These are phyloP conservation scores for Ceyx margarethae DNA, from an alignment of 2,113 vertebrate species.

Conservation along the genomic window DNA sequence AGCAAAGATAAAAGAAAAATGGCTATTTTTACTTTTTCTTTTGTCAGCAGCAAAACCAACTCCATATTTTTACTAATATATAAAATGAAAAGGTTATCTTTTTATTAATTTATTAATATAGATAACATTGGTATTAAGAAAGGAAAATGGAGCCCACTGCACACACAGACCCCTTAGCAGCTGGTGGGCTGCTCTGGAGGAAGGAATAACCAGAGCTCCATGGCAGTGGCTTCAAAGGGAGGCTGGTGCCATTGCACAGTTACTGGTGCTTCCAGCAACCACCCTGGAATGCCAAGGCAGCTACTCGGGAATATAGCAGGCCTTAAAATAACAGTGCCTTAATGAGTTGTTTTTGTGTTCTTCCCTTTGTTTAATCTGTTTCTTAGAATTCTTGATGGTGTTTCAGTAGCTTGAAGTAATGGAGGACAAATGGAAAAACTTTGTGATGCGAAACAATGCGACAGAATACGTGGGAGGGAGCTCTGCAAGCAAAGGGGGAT, in stretches of 20 bases:
- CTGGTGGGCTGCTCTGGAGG: not conserved
- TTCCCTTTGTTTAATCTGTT: not conserved
- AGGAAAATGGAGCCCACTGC: not conserved
- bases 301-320: not conserved
- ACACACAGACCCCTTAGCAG: not conserved
- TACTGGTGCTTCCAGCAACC: not conserved
- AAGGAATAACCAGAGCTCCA: not conserved
- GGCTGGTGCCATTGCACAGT: not conserved
- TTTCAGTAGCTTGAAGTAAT: not conserved
- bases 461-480: not conserved
- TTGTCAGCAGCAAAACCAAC: not conserved
- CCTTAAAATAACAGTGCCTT: not conserved
- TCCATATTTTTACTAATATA: not conserved
- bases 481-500: not conserved
- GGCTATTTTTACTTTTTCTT: not conserved
- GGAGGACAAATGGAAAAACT: conserved; percentile 4
- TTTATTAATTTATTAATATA: not conserved
- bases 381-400: not conserved
- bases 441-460: not conserved
- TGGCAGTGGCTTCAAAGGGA: not conserved
- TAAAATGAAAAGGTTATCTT: not conserved
- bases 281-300: not conserved
- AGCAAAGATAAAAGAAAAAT: not conserved
- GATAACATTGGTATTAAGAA: not conserved
- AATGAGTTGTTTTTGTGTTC: not conserved